Base-by-base conservation (phyloP, 2,113 vertebrate genomes). In the Amazona vittata region DNA sequence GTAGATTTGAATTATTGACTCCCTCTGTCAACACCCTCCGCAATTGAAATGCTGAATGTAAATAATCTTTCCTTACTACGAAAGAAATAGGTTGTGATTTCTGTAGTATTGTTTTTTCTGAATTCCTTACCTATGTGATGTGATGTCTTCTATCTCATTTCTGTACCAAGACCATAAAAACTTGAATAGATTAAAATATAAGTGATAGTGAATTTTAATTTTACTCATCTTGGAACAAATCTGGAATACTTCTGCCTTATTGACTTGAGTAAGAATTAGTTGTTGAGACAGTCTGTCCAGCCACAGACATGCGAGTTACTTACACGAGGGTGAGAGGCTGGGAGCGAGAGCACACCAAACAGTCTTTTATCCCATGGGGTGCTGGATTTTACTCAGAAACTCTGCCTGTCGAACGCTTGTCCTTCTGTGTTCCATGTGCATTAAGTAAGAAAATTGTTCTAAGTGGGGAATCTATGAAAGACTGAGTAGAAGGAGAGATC, bases 261-360 rank as follows among this genome's bases (percentile, higher is more conserved):
- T 83, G 14, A 62, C 9, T 59, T 68, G 22, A 31, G 24, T 20
- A 41, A 22, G 62, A 85, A 91, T 49, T 26, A 83, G 25, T 55
- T 73, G 65, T 25, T 69, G n/a, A 86, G 28, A 14, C 26, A 63
- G 63, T 24, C 43, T 81, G 52, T 86, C 70, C 41, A 76, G 83
- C 79, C 83, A 89, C 67, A 83, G 29, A 37, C 35, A 55, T 85
- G 65, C 0, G 0, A 77, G 43, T 59, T 89, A 82, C 33, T 75
- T 28, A 7, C 12, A 11, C 0, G 0, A 55, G 46, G 31, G 3
- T 37, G 22, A 53, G 43, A 62, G 31, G 11, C 44, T 60, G 33
- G 55, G 82, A 64, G 39, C 21, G 11, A 64, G 22, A 60, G 28
- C 4, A 2, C 10, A 4, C 35, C 60, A 82, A 79, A 49, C 4